Evolutionary conservation across 2,888 invertebrate species (phyloP), one percentile per base, ranked within the genome.

Genomic region (Pseudococcus jackbeardsleyi): DNA sequence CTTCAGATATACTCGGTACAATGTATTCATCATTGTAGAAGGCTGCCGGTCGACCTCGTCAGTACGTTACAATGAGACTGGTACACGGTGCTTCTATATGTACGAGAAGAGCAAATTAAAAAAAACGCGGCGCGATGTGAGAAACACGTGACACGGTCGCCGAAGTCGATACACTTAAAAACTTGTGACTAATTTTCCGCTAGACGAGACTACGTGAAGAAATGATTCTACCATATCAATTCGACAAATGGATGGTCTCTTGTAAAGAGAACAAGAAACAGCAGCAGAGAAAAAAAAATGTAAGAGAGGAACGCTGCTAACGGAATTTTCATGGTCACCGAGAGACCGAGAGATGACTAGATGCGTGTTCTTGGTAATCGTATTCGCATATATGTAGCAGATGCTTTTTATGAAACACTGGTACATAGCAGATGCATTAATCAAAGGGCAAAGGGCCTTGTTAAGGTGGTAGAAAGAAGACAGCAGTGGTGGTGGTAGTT

Each of bases 141-240:
- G 72, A 72, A 72, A 72, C 72, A 72, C 72, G 72, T 72, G 72
- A 72, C 72, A 72, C 39, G 72, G 72, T 33, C 72, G 33, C 39
- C 17, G 72, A 72, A 33, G 26, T 33, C 72, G 72, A 72, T 72
- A 72, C 72, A 72, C 72, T 64, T 64, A 64, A 64, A 64, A 64
- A 22, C 64, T 72, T 72, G 72, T 33, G 72, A 72, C 72, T 72
- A 72, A 72, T 72, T 72, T 72, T 72, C 72, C 72, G 72, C 72
- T 72, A 72, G 72, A 72, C 72, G 72, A 33, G 22, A 64, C 64
- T 64, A 64, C 64, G 64, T 64, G 64, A 22, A 64, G 22, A 64
- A 64, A 64, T 64, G 64, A 64, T 64, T 64, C 64, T 22, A 64
- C 64, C 64, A 22, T 64, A 64, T 22, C 59, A 59, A 59, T 59